Evolutionary conservation across 1,140 invertebrate genomes (phyloP), one percentile per base, ranked within the genome.

Genomic region (Pogonomyrmex barbatus): DNA sequence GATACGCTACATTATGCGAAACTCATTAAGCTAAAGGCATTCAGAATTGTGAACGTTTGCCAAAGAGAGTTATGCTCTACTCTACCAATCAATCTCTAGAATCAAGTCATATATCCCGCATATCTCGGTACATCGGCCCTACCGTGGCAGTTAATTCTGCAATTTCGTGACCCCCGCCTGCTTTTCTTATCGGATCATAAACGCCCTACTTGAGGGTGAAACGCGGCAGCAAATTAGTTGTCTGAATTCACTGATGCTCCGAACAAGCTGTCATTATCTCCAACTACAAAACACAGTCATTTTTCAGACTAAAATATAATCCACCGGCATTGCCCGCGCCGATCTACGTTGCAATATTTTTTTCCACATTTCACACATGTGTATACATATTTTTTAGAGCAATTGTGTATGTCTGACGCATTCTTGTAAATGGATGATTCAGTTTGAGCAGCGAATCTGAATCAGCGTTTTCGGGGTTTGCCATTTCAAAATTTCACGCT

Each of bases 171-270:
- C 30, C 2, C 17, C 71, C 54, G 58, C 58, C 62, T 30, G 62
- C 56, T 85, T 82, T 85, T 88, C 88, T 90, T 87, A 90, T 90
- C 89, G 68, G 73, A 76, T 65, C 86, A 88, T 87, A 88, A 90
- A 90, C 86, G 70, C 76, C n/a, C 10, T 33, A 76, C 33, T 42
- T n/a, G 14, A 50, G 62, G 12, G 56, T 70, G 79, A 87, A 85
- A 90, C 68, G 76, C 75, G 77, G n/a, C 58, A 54, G 50, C 52
- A 52, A 45, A 24, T 33, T 56, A 62, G 5, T 30, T 50, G 56
- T 88, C 77, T 54, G 79, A 45, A 81, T 83, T 63, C 10, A 52
- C 62, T n/a, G 45, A 85, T 71, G 45, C 68, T 77, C 86, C 63
- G 65, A 87, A 82, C 62, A 63, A 70, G 65, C 24, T 24, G 24